Percentiles rank a stretch among this genome's conserved stretches.
Evolutionary conservation across 2,113 vertebrate species (phyloP).

Genomic region (Salvelinus sp.): DNA sequence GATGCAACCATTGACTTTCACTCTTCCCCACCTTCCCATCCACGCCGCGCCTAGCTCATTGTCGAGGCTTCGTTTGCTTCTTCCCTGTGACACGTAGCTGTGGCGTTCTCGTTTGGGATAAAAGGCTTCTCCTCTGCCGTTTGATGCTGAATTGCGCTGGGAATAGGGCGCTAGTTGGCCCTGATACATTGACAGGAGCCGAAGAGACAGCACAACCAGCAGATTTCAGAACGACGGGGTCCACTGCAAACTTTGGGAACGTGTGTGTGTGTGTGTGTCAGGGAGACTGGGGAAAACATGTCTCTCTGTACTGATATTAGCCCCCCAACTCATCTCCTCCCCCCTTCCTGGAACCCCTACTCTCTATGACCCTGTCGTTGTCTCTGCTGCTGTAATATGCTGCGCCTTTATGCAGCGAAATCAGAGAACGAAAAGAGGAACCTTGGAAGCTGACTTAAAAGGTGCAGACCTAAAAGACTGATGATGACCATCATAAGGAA

Average conservation of each 20-base stretch:
- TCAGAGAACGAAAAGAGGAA: not conserved
- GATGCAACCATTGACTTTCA: conserved; percentile 19
- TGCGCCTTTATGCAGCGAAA: not conserved
- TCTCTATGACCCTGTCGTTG: conserved; percentile 40
- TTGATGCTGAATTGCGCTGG: conserved; percentile 55
- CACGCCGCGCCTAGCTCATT: not conserved
- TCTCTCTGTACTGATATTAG: conserved; percentile 43
- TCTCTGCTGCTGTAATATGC: conserved; percentile 23
- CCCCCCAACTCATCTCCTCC: not conserved
- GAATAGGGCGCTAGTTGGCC: conserved; percentile 47
- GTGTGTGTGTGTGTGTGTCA: not conserved
- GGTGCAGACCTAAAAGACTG: no score
- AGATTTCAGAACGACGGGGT: conserved; percentile 43
- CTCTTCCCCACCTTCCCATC: conserved; percentile 33
- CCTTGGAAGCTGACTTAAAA: no score
- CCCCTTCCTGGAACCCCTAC: not conserved
- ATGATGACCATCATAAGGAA: no score
- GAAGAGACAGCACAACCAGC: conserved; percentile 49
- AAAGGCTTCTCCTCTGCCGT: conserved; percentile 58
- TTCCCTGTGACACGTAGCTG: conserved; percentile 37
- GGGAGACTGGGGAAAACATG: conserved; percentile 15
- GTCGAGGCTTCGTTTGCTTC: conserved; percentile 16
- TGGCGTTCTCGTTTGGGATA: conserved; percentile 52
- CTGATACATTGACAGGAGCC: conserved; percentile 59
- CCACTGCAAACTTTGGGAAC: conserved; percentile 59